phyloP scores from a whole-genome alignment of 2,113 vertebrate genomes.

The Vimba vimba region DNA sequence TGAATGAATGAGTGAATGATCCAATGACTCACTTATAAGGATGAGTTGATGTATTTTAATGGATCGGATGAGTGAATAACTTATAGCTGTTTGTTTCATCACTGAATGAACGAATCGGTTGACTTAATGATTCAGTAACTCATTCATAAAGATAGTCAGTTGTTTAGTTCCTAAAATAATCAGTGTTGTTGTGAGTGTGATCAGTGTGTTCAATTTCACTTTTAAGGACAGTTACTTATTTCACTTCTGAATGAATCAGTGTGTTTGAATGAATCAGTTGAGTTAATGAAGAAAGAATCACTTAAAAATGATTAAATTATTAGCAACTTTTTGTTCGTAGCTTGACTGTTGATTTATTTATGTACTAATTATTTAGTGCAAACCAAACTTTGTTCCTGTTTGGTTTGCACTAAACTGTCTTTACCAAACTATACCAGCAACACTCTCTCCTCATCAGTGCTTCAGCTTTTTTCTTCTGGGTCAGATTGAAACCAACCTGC shows the following conservation, averaged over 20 bases:
- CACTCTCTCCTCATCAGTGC: not conserved
- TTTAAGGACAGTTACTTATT: not conserved
- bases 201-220: not conserved
- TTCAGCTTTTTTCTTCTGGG: not conserved
- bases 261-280: not conserved
- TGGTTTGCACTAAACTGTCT: not conserved
- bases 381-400: not conserved
- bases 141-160: not conserved
- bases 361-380: not conserved
- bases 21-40: not conserved
- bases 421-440: not conserved
- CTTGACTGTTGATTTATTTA: not conserved
- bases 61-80: not conserved
- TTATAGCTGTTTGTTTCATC: not conserved
- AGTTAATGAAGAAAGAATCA: not conserved
- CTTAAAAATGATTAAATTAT: not conserved
- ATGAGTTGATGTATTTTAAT: not conserved
- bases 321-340: too few relatives aligned
- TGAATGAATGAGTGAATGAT: not conserved
- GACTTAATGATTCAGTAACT: not conserved
- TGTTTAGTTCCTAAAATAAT: not conserved
- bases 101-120: not conserved
- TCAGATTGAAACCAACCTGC: not conserved
- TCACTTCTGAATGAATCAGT: not conserved
- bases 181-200: not conserved